Evolutionary conservation across 2,888 invertebrate species (phyloP).

Genomic region (Nudaria mundana): DNA sequence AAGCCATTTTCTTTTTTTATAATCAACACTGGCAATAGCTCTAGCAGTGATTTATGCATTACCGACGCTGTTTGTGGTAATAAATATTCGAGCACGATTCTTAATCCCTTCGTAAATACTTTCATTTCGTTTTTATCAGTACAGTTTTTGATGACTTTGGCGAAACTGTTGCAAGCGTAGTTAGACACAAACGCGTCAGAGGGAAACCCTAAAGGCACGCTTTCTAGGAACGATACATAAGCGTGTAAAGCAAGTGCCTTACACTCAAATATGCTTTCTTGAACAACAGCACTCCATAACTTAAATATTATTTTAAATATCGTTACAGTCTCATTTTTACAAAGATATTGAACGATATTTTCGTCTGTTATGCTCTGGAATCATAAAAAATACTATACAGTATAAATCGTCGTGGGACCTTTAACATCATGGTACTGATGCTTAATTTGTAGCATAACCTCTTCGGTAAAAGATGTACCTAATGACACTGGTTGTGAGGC

Average conservation of each 20-base stretch:
- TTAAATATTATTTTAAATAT: constrained; percentile 78
- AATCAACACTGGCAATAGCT: constrained; percentile 77
- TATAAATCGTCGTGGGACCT: too few relatives aligned
- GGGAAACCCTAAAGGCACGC: constrained; percentile 56
- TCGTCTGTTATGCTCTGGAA: constrained; percentile 58
- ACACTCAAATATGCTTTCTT: constrained; percentile 68
- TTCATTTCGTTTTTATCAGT: constrained; percentile 44
- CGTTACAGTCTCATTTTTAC: constrained; percentile 66
- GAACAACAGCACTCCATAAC: constrained; percentile 70
- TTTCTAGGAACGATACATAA: constrained; percentile 75
- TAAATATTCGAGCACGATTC: constrained; percentile 59
- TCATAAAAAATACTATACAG: constrained; percentile 2
- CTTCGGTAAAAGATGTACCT: too few relatives aligned
- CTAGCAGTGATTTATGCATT: constrained; percentile 71
- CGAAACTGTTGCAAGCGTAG: constrained; percentile 77
- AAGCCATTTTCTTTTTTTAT: constrained; percentile 58
- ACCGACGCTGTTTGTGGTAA: constrained; percentile 61
- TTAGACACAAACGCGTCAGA: constrained; percentile 80
- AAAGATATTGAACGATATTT: constrained; percentile 59
- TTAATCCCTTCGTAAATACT: constrained; percentile 62
- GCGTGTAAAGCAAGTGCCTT: constrained; percentile 80
- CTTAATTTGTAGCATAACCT: too few relatives aligned
- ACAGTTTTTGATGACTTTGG: constrained; percentile 71
- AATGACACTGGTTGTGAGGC: too few relatives aligned
- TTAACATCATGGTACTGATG: too few relatives aligned